phyloP scores from a whole-genome alignment of 2,113 vertebrate species.

The Pseudorhombus dupliciocellatus region DNA sequence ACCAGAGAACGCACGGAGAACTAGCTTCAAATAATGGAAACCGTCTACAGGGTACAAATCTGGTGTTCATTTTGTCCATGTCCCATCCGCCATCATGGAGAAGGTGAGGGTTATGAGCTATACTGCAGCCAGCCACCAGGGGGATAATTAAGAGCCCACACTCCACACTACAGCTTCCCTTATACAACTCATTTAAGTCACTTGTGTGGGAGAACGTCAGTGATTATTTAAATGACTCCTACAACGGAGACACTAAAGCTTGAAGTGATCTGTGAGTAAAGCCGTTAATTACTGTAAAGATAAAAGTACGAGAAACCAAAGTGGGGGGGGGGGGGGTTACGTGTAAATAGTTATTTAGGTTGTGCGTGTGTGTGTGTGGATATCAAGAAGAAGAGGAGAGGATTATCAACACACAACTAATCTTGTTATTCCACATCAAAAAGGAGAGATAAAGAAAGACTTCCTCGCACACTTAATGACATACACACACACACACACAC shows the following conservation, averaged over 20 bases:
- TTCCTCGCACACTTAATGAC: not conserved
- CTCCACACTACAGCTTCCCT: constrained; percentile 6
- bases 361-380: not conserved
- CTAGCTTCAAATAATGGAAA: too few relatives aligned
- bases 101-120: too few relatives aligned
- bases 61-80: too few relatives aligned
- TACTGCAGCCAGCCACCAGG: too few relatives aligned
- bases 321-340: too few relatives aligned
- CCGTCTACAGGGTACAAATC: too few relatives aligned
- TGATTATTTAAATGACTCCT: not conserved
- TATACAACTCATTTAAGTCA: not conserved
- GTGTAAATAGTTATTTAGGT: too few relatives aligned
- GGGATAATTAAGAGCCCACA: not conserved
- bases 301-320: not conserved
- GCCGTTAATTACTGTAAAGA: not conserved
- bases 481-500: constrained; percentile 13
- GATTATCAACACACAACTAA: constrained; percentile 66
- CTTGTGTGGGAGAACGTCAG: constrained; percentile 16
- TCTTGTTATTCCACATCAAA: constrained; percentile 63
- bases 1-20: not conserved
- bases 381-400: constrained; percentile 32
- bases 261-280: not conserved
- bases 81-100: too few relatives aligned
- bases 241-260: not conserved
- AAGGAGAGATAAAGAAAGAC: constrained; percentile 1